Evolutionary conservation across 2,113 vertebrate species (phyloP), one percentile per base, ranked within the genome.

Genomic region (Choloepus hoffmanni): DNA sequence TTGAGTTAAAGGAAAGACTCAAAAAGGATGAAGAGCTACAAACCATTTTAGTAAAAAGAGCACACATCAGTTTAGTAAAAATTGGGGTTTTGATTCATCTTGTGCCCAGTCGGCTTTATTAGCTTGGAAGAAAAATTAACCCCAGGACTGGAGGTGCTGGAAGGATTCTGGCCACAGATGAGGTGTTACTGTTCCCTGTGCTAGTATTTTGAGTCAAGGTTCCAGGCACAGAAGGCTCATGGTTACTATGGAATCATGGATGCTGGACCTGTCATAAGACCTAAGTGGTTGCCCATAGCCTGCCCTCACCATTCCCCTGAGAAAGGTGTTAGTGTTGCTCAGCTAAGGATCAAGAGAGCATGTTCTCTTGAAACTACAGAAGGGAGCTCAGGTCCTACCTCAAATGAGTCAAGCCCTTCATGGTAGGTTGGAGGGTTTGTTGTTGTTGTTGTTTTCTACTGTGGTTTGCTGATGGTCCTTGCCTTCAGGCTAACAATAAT

Each of bases 401-500:
- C 58, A 60, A 53, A 3, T 70, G 63, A 96, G 62, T 86, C 76
- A 90, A 45, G 1, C 26, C 24, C 53, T 60, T 88, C 33, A 30
- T 81, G 48, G 18, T 18, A 62, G 65, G 7, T 50, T 79, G 79
- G 16, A 67, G 30, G 33, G 30, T n/a, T 33, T 67, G 16, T 67
- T 15, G 15, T 11, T 50, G 48, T 50, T 30, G 33, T 87, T 76
- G 33, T 89, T 93, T 93, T 74, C 45, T 50, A 15, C 6, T 45
- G 53, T 95, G 50, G 23, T 86, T 95, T 79, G 28, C 33, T 45
- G 33, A 48, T 45, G 15, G 1, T 50, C 7, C 60, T 90, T 87
- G n/a, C 21, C 58, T 95, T 93, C n/a, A 73, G 45, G 68, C 18
- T 85, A 84, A 90, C 8, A 93, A 12, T 45, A 77, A 65, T 36